Evolutionary conservation across 2,113 vertebrate genomes (phyloP).

Genomic region (Boulengeromyrus knoepffleri): DNA sequence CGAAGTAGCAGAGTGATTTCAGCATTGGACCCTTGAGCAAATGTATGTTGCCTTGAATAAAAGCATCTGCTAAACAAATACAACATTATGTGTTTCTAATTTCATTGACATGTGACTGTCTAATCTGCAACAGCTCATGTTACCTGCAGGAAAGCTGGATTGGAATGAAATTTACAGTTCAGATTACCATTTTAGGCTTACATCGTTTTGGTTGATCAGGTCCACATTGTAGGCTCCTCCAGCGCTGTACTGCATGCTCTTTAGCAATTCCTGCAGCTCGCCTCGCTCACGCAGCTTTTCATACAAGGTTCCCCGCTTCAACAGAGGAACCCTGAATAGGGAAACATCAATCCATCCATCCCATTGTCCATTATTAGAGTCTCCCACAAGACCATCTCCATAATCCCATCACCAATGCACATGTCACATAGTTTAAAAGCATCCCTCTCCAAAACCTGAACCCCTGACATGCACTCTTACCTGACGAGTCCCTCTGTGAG

Average conservation of each 20-base stretch:
- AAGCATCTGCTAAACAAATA: neutral
- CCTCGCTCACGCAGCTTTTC: conserved; percentile 21
- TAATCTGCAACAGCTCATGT: neutral
- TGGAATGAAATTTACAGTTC: neutral
- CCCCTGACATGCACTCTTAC: neutral
- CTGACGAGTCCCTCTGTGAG: conserved; percentile 22
- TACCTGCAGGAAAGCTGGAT: neutral
- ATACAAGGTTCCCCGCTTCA: neutral
- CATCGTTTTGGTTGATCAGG: conserved; percentile 23
- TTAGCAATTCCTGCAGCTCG: conserved; percentile 11
- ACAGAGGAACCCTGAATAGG: conserved; percentile 20
- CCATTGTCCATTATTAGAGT: neutral
- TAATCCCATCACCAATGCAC: neutral
- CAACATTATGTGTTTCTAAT: neutral
- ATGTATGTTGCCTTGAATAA: neutral
- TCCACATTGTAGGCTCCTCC: conserved; percentile 8
- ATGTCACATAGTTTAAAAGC: neutral
- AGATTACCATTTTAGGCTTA: neutral
- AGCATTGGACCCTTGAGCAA: neutral
- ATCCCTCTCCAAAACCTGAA: neutral
- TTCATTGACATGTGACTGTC: neutral
- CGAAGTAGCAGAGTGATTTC: neutral
- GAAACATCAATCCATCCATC: neutral
- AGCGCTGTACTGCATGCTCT: conserved; percentile 18
- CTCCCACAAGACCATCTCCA: neutral